These are phyloP conservation scores for Microcebus tavaratra DNA, from an alignment of 2,113 vertebrate genomes.

Conservation along the genomic window DNA sequence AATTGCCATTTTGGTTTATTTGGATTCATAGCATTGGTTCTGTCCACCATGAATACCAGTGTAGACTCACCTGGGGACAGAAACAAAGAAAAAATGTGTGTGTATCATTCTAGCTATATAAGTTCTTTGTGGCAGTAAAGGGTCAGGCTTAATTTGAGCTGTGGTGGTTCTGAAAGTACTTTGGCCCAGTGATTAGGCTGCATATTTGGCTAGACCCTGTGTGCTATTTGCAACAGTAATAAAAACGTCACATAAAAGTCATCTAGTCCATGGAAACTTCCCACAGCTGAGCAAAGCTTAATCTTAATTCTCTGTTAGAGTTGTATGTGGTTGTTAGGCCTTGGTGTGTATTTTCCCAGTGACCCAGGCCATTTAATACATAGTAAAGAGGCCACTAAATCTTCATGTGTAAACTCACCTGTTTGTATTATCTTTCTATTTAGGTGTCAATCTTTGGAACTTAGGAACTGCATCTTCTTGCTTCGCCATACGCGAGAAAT, in stretches of 20 bases:
- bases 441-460: conserved; percentile 41
- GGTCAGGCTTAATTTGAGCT: conserved; percentile 49
- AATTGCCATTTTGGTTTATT: conserved; percentile 17
- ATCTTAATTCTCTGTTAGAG: conserved; percentile 30
- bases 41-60: neutral
- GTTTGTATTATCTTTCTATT: conserved; percentile 13
- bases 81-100: neutral
- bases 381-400: conserved; percentile 22
- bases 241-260: conserved; percentile 57
- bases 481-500: conserved; percentile 39
- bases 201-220: conserved; percentile 28
- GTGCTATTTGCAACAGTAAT: conserved; percentile 58
- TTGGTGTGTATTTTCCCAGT: conserved; percentile 26
- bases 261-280: conserved; percentile 35
- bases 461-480: conserved; percentile 40
- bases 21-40: conserved; percentile 11
- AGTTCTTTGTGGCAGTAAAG: conserved; percentile 1
- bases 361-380: conserved; percentile 36
- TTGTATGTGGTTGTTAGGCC: conserved; percentile 33
- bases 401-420: conserved; percentile 36
- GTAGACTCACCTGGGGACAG: neutral
- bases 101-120: neutral
- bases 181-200: neutral
- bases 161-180: conserved; percentile 30
- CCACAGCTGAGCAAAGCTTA: conserved; percentile 15